Base-by-base conservation (phyloP, 2,888 invertebrate species). In the Hypomecis punctinalis region DNA sequence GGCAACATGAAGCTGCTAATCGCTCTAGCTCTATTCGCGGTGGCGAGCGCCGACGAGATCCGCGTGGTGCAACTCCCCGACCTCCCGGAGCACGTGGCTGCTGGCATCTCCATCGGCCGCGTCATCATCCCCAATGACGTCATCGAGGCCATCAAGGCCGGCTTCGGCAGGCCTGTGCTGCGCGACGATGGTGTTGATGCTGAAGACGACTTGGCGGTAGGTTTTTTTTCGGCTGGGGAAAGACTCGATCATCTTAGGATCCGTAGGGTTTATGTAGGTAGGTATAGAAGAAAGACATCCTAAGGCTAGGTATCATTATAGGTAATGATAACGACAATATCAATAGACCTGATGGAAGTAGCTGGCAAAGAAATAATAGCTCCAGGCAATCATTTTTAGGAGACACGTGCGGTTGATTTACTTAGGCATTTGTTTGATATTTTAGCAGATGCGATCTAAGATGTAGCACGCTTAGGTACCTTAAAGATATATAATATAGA, bases 1-100 rank as follows among this genome's bases (percentile, higher is more conserved):
- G 85, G 66, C 61, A 85, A 69, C 57, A 91, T 91, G 91, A 90
- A 86, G 75, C 56, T 84, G n/a, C 23, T 91, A 7, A 69, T 90
- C 53, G 79, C 76, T 8, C 70, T 90, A 46, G 80, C 87, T 11
- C 77, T 89, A 13, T 60, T 89, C 66, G 82, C 87, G 3, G 77
- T 80, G 69, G 85, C 81, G 23, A 63, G 80, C 23, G 88, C 70
- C 33, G 82, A 80, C 0, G 57, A 60, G 33, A 10, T 70, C 11
- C 51, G 63, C 51, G 66, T 63, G 2, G 61, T 65, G 39, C 10
- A 23, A 3, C 23, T 23, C 10, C 48, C 48, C 35, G n/a, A 35
- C 9, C 13, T 13, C 6, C 55, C 45, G 0, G 13, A 13, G 9
- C 46, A 13, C 8, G 37, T 5, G 33, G 10, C 43, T 6, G 43